These are phyloP conservation scores for Nephrotoma appendiculata DNA, from an alignment of 2,888 invertebrate genomes.

Conservation along the genomic window DNA sequence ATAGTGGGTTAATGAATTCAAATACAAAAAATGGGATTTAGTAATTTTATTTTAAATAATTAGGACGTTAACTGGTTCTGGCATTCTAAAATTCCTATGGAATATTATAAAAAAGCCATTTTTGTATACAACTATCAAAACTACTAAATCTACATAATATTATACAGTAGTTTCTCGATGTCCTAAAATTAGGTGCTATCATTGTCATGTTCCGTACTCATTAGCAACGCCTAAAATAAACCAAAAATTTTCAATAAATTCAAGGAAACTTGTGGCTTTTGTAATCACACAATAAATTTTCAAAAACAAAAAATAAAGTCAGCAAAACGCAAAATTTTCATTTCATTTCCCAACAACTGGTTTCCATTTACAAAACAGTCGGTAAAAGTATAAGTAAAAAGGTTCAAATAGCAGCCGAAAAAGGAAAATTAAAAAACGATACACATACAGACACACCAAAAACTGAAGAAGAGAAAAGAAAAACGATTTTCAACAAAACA, in stretches of 20 bases:
- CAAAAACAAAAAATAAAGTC: neutral
- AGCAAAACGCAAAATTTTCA: neutral
- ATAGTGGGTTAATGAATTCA: too few relatives aligned
- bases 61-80: too few relatives aligned
- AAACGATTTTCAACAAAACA: neutral
- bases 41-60: too few relatives aligned
- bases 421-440: neutral
- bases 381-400: neutral
- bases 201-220: neutral
- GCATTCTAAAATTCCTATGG: too few relatives aligned
- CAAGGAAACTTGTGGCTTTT: neutral
- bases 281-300: neutral
- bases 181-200: neutral
- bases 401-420: neutral
- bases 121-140: neutral
- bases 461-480: neutral
- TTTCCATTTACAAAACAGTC: neutral
- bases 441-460: neutral
- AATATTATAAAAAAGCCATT: neutral
- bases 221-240: neutral
- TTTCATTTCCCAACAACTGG: neutral
- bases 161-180: too few relatives aligned
- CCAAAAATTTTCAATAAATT: neutral
- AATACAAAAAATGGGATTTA: too few relatives aligned
- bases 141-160: neutral